These are phyloP conservation scores for Meriones psammophilus DNA, from an alignment of 2,797 vertebrate species.

Conservation along the genomic window DNA sequence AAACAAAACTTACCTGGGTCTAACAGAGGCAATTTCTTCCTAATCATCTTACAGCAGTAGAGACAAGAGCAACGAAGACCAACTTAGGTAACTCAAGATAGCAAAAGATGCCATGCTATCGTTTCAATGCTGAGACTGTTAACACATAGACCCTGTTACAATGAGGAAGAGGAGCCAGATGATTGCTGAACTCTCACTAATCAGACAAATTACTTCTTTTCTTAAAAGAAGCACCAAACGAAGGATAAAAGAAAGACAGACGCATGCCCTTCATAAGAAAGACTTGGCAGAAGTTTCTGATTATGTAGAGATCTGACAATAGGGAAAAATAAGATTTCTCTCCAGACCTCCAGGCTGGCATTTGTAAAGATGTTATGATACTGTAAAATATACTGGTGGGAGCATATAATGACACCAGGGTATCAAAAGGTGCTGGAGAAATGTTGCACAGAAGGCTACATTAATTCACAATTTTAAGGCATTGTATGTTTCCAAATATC, in stretches of 20 bases:
- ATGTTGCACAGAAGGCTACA: background rate
- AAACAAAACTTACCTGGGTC: background rate
- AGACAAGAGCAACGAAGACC: background rate
- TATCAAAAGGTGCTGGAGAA: slow-evolving; percentile 21
- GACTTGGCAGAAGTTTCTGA: background rate
- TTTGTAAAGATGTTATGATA: slow-evolving; percentile 12
- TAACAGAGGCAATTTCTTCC: slow-evolving; percentile 31
- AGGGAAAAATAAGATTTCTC: slow-evolving; percentile 20
- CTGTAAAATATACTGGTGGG: background rate
- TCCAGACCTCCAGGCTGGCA: slow-evolving; percentile 16
- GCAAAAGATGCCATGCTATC: background rate
- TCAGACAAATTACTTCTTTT: slow-evolving; percentile 1
- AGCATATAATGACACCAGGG: background rate
- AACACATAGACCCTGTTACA: background rate
- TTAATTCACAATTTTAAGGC: background rate
- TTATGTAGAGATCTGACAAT: background rate
- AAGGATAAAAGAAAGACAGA: background rate
- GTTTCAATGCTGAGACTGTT: background rate
- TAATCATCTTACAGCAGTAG: background rate
- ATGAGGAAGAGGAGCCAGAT: background rate
- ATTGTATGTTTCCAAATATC: background rate
- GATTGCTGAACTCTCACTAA: background rate
- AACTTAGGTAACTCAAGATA: background rate
- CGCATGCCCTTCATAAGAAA: background rate
- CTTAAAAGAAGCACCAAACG: background rate